Evolutionary conservation across 2,113 vertebrate genomes (phyloP), one percentile per base, ranked within the genome.

Genomic region (Apus apus): DNA sequence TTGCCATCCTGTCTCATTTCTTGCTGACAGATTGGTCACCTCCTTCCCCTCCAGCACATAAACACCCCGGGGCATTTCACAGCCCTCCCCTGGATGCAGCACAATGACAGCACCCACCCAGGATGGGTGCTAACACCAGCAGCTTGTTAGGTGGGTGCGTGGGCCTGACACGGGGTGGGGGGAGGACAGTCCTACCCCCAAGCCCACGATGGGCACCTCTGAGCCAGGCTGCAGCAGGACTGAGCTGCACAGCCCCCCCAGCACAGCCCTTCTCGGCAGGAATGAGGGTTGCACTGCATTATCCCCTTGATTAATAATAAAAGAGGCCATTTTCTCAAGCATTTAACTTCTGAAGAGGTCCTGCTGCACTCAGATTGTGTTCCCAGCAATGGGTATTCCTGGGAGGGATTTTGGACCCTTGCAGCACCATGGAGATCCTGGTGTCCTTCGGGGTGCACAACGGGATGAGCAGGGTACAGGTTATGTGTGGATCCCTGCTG

Each of bases 341-440:
- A 53, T 93, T 96, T 96, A 95, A 97, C 60, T 95, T 96, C 94
- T 94, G 96, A 96, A 96, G 93, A 90, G 65, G 68, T 94, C 73
- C 70, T 84, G 85, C 88, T 78, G 90, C 57, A 50, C 45, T 96
- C 84, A 75, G 68, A 95, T 93, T 82, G 53, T 94, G 96, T 87
- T 93, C 80, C 77, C 88, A 87, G 88, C 0, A 5, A 71, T 1
- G 1, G 48, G 26, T 38, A 78, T 77, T 65, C 68, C 94, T 71
- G 83, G 62, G 79, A 81, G 76, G 68, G 57, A 60, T 78, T 89
- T 75, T 1, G 3, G 11, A 36, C 7, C 34, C 46, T 29, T 56
- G 56, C 25, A 71, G 23, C 21, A 11, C 9, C 2, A 2, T 2
- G 1, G 25, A 57, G 75, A 54, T 34, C 25, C 64, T 2, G 0